A percentile compares a stretch with the other conserved stretches of the same genome.
Evolutionary conservation across 2,113 vertebrate species (phyloP).

Genomic region (Heloderma charlesbogerti): DNA sequence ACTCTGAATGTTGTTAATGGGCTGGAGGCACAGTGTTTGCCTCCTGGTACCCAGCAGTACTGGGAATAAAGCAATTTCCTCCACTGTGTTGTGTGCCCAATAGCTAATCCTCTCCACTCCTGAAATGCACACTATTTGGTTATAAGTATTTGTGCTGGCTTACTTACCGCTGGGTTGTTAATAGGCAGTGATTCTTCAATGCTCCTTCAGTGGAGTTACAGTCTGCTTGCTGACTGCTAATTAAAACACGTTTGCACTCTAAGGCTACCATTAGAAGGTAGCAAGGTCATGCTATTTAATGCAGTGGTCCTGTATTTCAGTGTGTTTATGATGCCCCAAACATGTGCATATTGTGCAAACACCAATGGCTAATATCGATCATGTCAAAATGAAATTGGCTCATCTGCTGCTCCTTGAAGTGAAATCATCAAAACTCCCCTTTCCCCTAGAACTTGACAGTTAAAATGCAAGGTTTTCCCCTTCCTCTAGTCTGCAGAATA

Average conservation of each 20-base stretch:
- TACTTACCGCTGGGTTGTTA: slow-evolving; percentile 90
- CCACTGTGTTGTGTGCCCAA: slow-evolving; percentile 88
- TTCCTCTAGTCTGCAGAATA: neutral
- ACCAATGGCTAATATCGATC: slow-evolving; percentile 55
- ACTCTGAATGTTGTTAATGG: slow-evolving; percentile 87
- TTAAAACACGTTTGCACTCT: slow-evolving; percentile 87
- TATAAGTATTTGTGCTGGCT: slow-evolving; percentile 88
- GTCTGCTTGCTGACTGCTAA: slow-evolving; percentile 89
- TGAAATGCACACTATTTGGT: slow-evolving; percentile 91
- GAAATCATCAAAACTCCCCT: slow-evolving; percentile 41
- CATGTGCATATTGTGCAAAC: slow-evolving; percentile 62
- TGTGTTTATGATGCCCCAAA: slow-evolving; percentile 61
- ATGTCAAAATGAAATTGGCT: slow-evolving; percentile 57
- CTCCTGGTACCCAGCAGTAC: slow-evolving; percentile 89
- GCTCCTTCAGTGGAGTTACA: slow-evolving; percentile 87
- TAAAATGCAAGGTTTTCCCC: slow-evolving; percentile 31
- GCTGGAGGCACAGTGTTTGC: slow-evolving; percentile 87
- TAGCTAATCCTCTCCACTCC: slow-evolving; percentile 88
- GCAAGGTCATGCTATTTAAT: slow-evolving; percentile 84
- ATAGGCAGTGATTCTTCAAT: slow-evolving; percentile 89
- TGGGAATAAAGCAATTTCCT: slow-evolving; percentile 92
- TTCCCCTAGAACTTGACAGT: neutral
- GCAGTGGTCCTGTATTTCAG: slow-evolving; percentile 76
- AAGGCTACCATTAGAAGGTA: slow-evolving; percentile 81
- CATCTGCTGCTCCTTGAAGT: slow-evolving; percentile 49